Percentiles rank a stretch among this genome's conserved stretches.
These are phyloP conservation scores for Dryococelus australis DNA, from an alignment of 2,888 invertebrate species.

Conservation along the genomic window DNA sequence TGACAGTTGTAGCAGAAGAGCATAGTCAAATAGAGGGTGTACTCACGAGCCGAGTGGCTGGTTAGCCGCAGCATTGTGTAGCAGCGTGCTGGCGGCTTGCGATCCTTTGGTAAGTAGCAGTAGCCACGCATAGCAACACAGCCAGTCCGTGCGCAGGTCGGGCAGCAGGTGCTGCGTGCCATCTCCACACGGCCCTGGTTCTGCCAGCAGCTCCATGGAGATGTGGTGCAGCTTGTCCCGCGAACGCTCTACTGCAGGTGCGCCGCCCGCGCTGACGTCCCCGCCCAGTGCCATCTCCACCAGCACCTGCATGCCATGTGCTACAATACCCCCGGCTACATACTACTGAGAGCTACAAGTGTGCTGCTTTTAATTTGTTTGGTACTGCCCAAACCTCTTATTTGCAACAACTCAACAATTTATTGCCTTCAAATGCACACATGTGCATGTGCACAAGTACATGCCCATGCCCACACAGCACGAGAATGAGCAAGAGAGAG, in stretches of 20 bases:
- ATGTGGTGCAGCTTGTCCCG: slow-evolving; percentile 55
- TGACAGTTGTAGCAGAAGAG: no score
- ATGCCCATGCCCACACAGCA: no score
- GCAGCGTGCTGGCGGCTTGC: slow-evolving; percentile 55
- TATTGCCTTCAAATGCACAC: no score
- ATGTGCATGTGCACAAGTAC: no score
- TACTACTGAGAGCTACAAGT: no score
- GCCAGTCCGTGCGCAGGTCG: slow-evolving; percentile 62
- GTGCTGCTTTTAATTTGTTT: no score
- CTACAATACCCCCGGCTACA: no score
- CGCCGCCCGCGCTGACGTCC: background rate
- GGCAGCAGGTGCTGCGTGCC: slow-evolving; percentile 60
- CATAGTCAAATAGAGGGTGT: no score
- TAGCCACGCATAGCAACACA: slow-evolving; percentile 64
- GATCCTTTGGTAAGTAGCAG: slow-evolving; percentile 58
- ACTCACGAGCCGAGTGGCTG: slow-evolving; percentile 7
- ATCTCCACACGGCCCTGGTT: slow-evolving; percentile 38
- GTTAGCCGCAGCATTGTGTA: slow-evolving; percentile 54
- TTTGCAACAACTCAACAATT: no score
- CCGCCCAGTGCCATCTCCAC: slow-evolving; percentile 27
- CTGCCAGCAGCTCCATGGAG: slow-evolving; percentile 51
- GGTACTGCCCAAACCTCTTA: no score
- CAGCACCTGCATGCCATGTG: background rate
- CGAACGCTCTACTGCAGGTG: slow-evolving; percentile 50
- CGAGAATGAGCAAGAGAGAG: no score